A percentile compares a stretch with the other conserved stretches of the same genome.
Evolutionary conservation across 1,140 invertebrate species (phyloP).

Genomic region (Drosophila nikananu): DNA sequence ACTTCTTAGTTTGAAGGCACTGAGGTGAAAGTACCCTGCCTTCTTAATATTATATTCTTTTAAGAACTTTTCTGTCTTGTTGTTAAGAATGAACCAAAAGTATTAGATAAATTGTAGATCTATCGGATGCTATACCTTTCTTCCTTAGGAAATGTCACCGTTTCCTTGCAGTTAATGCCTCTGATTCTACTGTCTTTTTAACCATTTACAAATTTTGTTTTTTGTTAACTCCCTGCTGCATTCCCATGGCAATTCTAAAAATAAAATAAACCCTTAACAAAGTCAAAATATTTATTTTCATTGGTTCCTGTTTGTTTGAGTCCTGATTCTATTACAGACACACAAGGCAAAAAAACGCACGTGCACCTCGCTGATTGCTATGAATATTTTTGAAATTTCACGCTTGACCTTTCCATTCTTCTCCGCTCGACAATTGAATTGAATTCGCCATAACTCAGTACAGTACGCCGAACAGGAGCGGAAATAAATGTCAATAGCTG

Average conservation of each 20-base stretch:
- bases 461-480: conserved; percentile 4
- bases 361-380: conserved; percentile 16
- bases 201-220: not conserved
- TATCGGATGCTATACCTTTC: too few relatives aligned
- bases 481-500: conserved; percentile 35
- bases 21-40: not conserved
- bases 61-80: not conserved
- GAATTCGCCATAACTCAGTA: conserved; percentile 13
- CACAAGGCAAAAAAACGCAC: not conserved
- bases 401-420: conserved; percentile 37
- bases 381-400: conserved; percentile 40
- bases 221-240: not conserved
- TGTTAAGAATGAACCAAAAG: not conserved
- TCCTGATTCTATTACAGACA: conserved; percentile 13
- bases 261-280: conserved; percentile 1
- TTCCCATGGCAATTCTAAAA: conserved; percentile 1
- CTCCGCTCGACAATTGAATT: conserved; percentile 14
- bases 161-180: not conserved
- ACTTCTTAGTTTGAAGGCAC: not conserved
- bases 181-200: not conserved
- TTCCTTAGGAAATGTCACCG: too few relatives aligned
- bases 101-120: not conserved
- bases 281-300: conserved; percentile 12
- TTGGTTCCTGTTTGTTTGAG: not conserved
- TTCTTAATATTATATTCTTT: not conserved